A percentile compares a stretch with the other conserved stretches of the same genome.
These are phyloP conservation scores for Drosophila cyrtoloma DNA, from an alignment of 2,888 invertebrate genomes.

Conservation along the genomic window DNA sequence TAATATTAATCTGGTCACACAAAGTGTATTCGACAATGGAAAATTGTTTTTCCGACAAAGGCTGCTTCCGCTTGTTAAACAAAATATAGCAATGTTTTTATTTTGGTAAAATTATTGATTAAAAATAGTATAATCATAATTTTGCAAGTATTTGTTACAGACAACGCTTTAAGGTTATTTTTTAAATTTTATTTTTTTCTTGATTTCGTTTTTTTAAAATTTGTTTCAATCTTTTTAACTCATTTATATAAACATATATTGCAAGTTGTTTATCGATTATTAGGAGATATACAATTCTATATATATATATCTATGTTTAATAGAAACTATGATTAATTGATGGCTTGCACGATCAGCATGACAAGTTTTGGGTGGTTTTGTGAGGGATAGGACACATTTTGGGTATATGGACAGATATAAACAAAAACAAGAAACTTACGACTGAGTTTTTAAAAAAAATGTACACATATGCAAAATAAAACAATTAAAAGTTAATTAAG, in stretches of 20 bases:
- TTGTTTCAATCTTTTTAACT: constrained; percentile 44
- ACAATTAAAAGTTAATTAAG: constrained; percentile 49
- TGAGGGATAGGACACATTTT: constrained; percentile 34
- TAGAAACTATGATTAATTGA: constrained; percentile 53
- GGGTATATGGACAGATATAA: constrained; percentile 33
- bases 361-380: constrained; percentile 46
- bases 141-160: constrained; percentile 29
- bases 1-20: not conserved
- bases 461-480: constrained; percentile 61
- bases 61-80: constrained; percentile 13
- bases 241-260: constrained; percentile 68
- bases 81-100: not conserved
- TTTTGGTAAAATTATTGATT: not conserved
- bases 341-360: constrained; percentile 65
- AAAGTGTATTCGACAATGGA: not conserved
- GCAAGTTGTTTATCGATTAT: constrained; percentile 62
- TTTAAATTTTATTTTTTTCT: not conserved
- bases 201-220: constrained; percentile 5
- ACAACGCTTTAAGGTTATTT: constrained; percentile 28
- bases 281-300: constrained; percentile 59
- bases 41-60: not conserved
- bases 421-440: constrained; percentile 45
- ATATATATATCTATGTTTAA: constrained; percentile 21
- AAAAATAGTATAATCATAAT: not conserved
- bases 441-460: constrained; percentile 54